phyloP scores from a whole-genome alignment of 92 coral and sea anemone genomes.

The Phenganax subtilis region DNA sequence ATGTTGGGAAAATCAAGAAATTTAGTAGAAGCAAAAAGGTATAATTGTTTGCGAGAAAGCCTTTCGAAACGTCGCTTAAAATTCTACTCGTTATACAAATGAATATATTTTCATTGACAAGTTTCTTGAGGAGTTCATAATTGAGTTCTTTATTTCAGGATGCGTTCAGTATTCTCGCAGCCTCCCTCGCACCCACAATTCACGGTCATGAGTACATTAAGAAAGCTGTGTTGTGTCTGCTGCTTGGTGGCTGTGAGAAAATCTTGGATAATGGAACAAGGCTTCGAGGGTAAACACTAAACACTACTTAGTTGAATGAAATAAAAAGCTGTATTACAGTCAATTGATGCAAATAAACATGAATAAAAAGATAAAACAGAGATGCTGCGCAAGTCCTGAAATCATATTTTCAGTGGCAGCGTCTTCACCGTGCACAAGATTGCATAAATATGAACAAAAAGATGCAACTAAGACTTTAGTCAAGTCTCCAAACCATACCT shows the following conservation, averaged over 20 bases:
- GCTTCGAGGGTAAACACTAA: constrained; percentile 79
- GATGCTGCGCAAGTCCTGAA: no score
- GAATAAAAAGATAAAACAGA: no score
- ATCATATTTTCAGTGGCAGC: no score
- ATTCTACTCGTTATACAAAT: no score
- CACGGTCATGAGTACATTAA: constrained; percentile 97
- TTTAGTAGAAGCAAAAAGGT: constrained; percentile 86
- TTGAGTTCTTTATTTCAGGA: constrained; percentile 42
- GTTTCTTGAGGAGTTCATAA: neutral
- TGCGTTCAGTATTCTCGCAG: constrained; percentile 76
- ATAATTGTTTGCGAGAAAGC: neutral
- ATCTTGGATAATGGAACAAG: constrained; percentile 92
- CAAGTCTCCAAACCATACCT: no score
- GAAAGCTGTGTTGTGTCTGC: constrained; percentile 78
- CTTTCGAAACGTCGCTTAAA: neutral
- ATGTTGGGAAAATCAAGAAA: constrained; percentile 86
- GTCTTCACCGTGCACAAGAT: no score
- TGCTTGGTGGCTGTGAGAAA: constrained; percentile 91
- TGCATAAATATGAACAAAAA: no score
- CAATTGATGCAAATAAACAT: no score
- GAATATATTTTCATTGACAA: neutral
- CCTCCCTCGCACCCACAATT: constrained; percentile 89
- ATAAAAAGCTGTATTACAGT: no score
- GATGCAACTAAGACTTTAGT: no score
- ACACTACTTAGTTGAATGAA: neutral